phyloP scores from a whole-genome alignment of 37 sponge, comb jelly and placozoan species.

The Corticium candelabrum region DNA sequence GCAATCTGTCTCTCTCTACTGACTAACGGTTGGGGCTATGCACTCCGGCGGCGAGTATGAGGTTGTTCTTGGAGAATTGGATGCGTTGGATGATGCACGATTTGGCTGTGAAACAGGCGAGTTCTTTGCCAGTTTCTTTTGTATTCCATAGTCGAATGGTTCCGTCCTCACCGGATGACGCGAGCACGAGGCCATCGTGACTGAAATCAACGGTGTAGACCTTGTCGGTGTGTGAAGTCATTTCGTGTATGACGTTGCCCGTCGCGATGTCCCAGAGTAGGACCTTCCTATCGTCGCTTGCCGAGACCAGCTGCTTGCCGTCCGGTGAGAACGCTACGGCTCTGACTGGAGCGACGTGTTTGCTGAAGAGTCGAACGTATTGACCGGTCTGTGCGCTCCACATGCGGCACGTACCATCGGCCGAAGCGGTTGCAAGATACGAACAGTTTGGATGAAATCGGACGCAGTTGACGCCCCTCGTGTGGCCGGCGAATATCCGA shows the following conservation, averaged over 20 bases:
- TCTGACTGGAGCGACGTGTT: conserved; percentile 7
- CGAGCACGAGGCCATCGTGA: conserved; percentile 42
- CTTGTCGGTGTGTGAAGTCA: conserved; percentile 16
- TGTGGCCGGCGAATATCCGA: conserved; percentile 74
- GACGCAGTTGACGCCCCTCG: conserved; percentile 36
- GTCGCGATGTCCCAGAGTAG: conserved; percentile 46
- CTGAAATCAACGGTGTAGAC: conserved; percentile 35
- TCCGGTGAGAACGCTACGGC: conserved; percentile 43
- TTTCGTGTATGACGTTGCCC: conserved; percentile 20
- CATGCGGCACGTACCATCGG: conserved; percentile 58
- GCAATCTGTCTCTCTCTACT: too few relatives aligned
- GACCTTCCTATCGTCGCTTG: conserved; percentile 37
- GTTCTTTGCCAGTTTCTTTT: background rate
- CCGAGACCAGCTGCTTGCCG: conserved; percentile 43
- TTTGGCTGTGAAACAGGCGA: too few relatives aligned
- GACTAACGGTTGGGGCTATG: too few relatives aligned
- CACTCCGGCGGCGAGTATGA: too few relatives aligned
- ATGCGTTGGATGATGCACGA: too few relatives aligned
- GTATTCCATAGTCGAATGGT: conserved; percentile 35
- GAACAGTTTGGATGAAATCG: conserved; percentile 68
- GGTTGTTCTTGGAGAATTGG: too few relatives aligned
- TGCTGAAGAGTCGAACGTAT: conserved; percentile 52
- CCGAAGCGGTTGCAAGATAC: conserved; percentile 70
- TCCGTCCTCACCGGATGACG: conserved; percentile 21
- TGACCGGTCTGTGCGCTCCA: conserved; percentile 78